Percentiles rank a stretch among this genome's conserved stretches.
phyloP scores from a whole-genome alignment of 2,888 invertebrate genomes.

The Hesperia comma region DNA sequence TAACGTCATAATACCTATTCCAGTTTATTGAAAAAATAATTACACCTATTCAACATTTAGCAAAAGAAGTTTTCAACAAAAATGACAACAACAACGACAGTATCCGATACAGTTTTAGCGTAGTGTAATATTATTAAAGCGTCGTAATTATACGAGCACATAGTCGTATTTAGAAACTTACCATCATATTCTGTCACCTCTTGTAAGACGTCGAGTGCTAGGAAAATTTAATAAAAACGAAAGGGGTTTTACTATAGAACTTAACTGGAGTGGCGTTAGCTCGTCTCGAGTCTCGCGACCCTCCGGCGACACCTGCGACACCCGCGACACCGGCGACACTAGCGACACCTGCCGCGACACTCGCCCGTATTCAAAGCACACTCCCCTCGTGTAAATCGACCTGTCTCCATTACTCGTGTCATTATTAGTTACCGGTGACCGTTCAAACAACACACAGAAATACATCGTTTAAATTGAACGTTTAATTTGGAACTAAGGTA shows the following conservation, averaged over 20 bases:
- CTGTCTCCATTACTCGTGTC: not conserved
- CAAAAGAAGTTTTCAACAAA: too few species aligned
- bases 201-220: conserved; percentile 1
- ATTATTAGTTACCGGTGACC: not conserved
- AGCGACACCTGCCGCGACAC: conserved; percentile 26
- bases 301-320: conserved; percentile 2
- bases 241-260: conserved; percentile 15
- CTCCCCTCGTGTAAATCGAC: conserved; percentile 11
- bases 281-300: conserved; percentile 18
- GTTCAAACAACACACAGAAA: not conserved
- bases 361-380: conserved; percentile 6
- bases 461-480: too few species aligned
- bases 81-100: too few species aligned
- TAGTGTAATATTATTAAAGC: too few species aligned
- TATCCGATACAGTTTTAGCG: too few species aligned
- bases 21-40: too few species aligned
- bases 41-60: too few species aligned
- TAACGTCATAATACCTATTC: too few species aligned
- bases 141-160: too few species aligned
- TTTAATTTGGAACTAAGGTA: too few species aligned
- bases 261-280: conserved; percentile 20
- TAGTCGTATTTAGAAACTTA: not conserved
- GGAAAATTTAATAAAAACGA: conserved; percentile 16
- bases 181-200: not conserved
- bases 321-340: conserved; percentile 4